Conservation (phyloP, 37 sponge, comb jelly and placozoan species). For the Cliona cf. orientalis region DNA sequence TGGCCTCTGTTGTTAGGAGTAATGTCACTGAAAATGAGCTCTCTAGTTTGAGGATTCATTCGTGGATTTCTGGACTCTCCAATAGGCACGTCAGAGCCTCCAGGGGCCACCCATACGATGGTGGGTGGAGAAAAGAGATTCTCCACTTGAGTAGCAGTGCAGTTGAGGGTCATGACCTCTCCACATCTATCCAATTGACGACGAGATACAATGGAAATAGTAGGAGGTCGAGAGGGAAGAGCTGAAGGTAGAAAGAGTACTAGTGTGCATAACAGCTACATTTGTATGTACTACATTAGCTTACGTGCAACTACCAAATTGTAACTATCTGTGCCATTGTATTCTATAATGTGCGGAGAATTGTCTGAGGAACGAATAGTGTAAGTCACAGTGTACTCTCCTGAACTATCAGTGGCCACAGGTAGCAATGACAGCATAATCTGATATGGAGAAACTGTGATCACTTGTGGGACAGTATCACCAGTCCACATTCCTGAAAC, state of each 20-base stretch:
- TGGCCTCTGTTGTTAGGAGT: constrained; percentile 1
- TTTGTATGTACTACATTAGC: too few species aligned
- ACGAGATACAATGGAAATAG: neutral
- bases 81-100: neutral
- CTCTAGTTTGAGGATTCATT: constrained; percentile 1
- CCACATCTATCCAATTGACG: neutral
- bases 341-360: too few species aligned
- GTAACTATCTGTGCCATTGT: too few species aligned
- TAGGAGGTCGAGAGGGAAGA: constrained; percentile 10
- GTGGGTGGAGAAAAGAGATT: neutral
- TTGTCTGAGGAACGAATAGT: too few species aligned
- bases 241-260: too few species aligned
- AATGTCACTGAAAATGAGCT: neutral
- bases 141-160: constrained; percentile 1
- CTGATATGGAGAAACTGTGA: too few species aligned
- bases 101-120: neutral
- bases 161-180: neutral
- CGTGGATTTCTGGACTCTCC: neutral
- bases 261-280: too few species aligned
- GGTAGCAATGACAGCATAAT: too few species aligned
- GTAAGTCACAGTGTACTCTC: too few species aligned
- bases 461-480: too few species aligned
- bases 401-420: too few species aligned
- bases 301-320: too few species aligned
- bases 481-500: constrained; percentile 10